These are phyloP conservation scores for Nothocercus julius DNA, from an alignment of 2,113 vertebrate genomes.

Conservation along the genomic window DNA sequence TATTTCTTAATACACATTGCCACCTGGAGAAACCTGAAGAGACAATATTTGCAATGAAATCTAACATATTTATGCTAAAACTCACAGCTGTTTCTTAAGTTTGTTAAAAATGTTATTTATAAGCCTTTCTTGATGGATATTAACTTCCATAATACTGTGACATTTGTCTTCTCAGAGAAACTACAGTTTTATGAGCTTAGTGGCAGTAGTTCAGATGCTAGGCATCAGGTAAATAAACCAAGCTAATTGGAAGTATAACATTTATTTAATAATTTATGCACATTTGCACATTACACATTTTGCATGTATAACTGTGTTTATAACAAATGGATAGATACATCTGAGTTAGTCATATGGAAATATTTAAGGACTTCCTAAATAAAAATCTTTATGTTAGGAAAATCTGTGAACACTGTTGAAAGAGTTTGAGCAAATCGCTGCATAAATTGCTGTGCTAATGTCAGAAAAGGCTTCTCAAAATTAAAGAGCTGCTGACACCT, in stretches of 20 bases:
- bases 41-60: conserved; percentile 14
- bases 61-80: neutral
- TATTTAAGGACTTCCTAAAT: neutral
- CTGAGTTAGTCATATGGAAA: neutral
- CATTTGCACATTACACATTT: neutral
- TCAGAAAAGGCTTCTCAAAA: conserved; percentile 60
- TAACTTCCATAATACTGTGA: neutral
- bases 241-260: conserved; percentile 4
- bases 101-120: neutral
- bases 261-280: neutral
- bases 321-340: neutral
- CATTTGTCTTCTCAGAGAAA: neutral
- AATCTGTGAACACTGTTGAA: neutral
- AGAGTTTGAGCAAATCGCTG: neutral
- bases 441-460: neutral
- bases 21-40: conserved; percentile 57
- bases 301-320: neutral
- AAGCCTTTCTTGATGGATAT: neutral
- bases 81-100: neutral
- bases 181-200: neutral
- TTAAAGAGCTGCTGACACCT: conserved; percentile 74
- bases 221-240: neutral
- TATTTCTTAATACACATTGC: conserved; percentile 53
- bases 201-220: neutral
- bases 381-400: neutral